Base-by-base conservation (phyloP, 2,113 vertebrate genomes). In the Ginglymostoma cirratum region DNA sequence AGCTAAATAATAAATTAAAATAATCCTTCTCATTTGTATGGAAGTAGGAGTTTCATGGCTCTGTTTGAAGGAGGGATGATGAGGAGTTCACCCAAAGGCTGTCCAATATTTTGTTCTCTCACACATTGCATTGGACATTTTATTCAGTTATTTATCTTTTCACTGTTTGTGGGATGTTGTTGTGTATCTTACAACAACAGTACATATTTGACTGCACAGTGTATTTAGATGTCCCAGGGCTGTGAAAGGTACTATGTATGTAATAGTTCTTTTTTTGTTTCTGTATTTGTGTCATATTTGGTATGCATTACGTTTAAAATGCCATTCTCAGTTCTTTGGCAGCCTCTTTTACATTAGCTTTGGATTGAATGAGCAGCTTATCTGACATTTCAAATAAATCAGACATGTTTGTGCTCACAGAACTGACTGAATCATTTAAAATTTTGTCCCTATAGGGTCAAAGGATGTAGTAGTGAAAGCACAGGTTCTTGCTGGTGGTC, bases 391-490 rank as follows among this genome's bases (percentile, higher is more conserved):
- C 69, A 69, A 69, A 70, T 70, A 69, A 94, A 94, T 42, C 34
- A 38, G 66, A 45, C 12, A 94, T 76, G 15, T 27, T 95, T 93
- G 52, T 61, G 61, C 89, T 66, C 14, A 72, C 69, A 72, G 66
- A 34, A 70, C 45, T 72, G 42, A 76, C 6, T 30, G 45, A 94
- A 95, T 52, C 4, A 72, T 95, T 89, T 55, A 89, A 83, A 30
- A 89, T 89, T 70, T 95, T 70, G 66, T 70, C 72, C 67, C 27
- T 48, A 76, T 70, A 96, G 96, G 96, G 52, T 96, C 96, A 14
- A 94, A 67, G 19, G 96, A 96, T 94, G 85, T 96, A 45, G 96
- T 96, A 12, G 96, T 96, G 42, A 96, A 96, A 94, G 96, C 96
- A 45, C 96, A 96, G 69, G 96, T 96, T 24, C 96, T 96, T 70